Conservation (phyloP, 2,888 invertebrate species). For the Chymomyza procnemis region DNA sequence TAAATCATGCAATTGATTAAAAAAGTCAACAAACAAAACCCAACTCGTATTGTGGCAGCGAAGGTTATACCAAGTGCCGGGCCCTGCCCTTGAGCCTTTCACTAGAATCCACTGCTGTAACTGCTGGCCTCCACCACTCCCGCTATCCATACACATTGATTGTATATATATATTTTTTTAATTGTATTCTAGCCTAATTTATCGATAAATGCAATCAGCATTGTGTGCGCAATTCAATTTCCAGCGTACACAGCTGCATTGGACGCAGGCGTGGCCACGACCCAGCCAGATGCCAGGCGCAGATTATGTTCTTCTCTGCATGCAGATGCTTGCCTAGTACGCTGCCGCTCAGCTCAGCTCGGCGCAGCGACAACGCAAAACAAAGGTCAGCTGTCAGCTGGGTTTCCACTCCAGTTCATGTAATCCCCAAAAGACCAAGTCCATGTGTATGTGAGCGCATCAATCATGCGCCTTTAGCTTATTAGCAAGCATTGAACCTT, state of each 20-base stretch:
- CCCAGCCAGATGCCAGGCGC: conserved; percentile 12
- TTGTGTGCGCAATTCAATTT: conserved; percentile 56
- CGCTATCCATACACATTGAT: not conserved
- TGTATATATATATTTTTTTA: conserved; percentile 40
- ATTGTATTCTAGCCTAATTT: conserved; percentile 71
- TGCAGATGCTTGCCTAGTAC: conserved; percentile 43
- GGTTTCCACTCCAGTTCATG: conserved; percentile 28
- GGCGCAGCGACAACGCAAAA: too few species aligned
- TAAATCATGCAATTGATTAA: conserved; percentile 66
- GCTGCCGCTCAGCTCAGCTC: too few species aligned
- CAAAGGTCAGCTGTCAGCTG: conserved; percentile 43
- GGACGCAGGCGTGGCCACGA: conserved; percentile 54
- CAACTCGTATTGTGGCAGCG: too few species aligned
- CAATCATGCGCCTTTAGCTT: conserved; percentile 40
- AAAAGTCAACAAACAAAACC: conserved; percentile 43
- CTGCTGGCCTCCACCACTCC: too few species aligned
- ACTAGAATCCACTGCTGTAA: conserved; percentile 50
- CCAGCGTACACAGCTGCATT: conserved; percentile 45
- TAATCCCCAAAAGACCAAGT: conserved; percentile 55
- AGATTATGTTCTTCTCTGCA: conserved; percentile 31
- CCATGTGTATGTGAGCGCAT: not conserved
- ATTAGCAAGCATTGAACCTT: conserved; percentile 59
- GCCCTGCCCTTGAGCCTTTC: conserved; percentile 52
- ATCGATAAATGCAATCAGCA: conserved; percentile 70
- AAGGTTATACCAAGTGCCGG: not conserved